Evolutionary conservation across 2,113 vertebrate genomes (phyloP).

Genomic region (Vombatus ursinus): DNA sequence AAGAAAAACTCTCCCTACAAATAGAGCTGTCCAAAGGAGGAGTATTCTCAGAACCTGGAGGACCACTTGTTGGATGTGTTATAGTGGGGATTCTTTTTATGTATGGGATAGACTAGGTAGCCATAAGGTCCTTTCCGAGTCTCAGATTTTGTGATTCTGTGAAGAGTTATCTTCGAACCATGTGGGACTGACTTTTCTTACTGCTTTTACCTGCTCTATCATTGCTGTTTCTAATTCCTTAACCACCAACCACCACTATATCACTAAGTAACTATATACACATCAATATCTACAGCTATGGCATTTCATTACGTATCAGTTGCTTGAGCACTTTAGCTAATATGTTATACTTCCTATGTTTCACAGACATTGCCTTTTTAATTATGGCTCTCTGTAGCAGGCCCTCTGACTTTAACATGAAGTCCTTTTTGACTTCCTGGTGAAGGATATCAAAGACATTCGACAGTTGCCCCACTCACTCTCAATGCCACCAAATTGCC

Average conservation of each 20-base stretch:
- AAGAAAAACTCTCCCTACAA: background rate
- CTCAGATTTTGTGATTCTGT: background rate
- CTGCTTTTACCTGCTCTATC: background rate
- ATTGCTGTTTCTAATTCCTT: background rate
- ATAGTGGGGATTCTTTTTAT: background rate
- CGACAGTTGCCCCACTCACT: background rate
- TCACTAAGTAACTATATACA: background rate
- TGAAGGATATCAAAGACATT: background rate
- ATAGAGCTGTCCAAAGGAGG: background rate
- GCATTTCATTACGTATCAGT: background rate
- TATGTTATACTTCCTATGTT: background rate
- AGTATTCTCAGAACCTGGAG: background rate
- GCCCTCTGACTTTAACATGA: background rate
- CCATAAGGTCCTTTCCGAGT: background rate
- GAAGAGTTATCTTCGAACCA: background rate
- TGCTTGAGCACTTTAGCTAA: background rate
- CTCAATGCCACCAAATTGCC: background rate
- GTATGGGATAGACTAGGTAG: background rate
- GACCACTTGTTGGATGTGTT: background rate
- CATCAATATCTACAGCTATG: background rate
- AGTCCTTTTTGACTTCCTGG: background rate
- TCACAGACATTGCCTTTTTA: no score
- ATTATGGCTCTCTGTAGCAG: no score
- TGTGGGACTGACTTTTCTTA: background rate
- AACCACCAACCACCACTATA: background rate